Conservation (phyloP, 2,113 vertebrate genomes). For the Tenrec ecaudatus region DNA sequence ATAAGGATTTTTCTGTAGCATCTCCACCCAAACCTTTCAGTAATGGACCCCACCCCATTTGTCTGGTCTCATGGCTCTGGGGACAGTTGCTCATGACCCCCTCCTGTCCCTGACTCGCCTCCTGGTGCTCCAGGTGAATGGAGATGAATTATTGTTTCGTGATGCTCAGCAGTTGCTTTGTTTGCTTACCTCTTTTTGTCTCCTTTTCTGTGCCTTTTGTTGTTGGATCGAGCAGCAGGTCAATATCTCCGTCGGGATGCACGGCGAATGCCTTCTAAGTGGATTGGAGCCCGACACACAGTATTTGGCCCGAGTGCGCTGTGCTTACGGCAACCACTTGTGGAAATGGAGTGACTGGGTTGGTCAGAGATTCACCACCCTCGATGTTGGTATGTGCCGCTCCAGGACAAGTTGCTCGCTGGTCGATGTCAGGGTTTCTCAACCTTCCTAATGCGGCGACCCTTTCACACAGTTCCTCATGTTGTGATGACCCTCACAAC, state of each 20-base stretch:
- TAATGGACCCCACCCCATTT: neutral
- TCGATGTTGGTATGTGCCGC: constrained; percentile 82
- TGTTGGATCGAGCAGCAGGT: constrained; percentile 64
- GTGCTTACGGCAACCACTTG: constrained; percentile 76
- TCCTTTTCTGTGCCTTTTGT: neutral
- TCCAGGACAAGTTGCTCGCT: neutral
- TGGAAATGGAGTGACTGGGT: constrained; percentile 88
- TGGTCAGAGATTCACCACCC: constrained; percentile 61
- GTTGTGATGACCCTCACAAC: too few species aligned
- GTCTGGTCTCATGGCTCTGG: neutral
- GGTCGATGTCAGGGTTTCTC: too few species aligned
- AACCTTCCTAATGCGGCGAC: too few species aligned
- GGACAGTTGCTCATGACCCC: neutral
- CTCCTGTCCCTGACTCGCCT: neutral
- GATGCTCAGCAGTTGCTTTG: neutral
- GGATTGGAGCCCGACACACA: constrained; percentile 72
- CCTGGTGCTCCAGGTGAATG: neutral
- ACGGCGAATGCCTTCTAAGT: neutral
- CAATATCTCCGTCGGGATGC: constrained; percentile 66
- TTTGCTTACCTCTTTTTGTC: neutral
- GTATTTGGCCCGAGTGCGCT: constrained; percentile 78
- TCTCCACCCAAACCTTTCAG: neutral
- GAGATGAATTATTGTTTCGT: neutral
- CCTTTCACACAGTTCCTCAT: too few species aligned
- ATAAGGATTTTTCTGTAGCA: neutral